These are phyloP conservation scores for Sebastes baramenuke DNA, from an alignment of 2,797 vertebrate genomes.

Conservation along the genomic window DNA sequence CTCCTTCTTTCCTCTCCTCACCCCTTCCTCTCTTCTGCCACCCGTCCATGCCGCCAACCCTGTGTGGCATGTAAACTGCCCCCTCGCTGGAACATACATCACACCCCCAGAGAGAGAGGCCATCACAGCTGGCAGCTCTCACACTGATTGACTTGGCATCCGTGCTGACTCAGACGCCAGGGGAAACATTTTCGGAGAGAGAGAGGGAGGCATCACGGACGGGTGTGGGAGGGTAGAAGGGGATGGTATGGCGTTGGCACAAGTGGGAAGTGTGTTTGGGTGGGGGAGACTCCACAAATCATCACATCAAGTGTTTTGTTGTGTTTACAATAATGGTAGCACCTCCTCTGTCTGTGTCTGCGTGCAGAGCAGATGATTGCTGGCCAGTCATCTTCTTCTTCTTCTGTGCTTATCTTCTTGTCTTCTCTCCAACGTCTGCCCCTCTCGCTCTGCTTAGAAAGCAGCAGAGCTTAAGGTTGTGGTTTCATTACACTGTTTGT, in stretches of 20 bases:
- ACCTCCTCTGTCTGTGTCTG: constrained; percentile 19
- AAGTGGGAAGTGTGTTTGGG: constrained; percentile 43
- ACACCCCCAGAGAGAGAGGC: constrained; percentile 56
- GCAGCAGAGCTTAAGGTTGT: constrained; percentile 52
- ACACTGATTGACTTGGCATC: constrained; percentile 84
- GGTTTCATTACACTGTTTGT: constrained; percentile 70
- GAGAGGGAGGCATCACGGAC: constrained; percentile 14
- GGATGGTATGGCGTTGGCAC: constrained; percentile 55
- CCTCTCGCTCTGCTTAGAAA: constrained; percentile 30
- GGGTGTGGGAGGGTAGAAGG: constrained; percentile 37
- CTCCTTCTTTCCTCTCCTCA: constrained; percentile 29
- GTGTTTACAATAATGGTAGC: constrained; percentile 43
- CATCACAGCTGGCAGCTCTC: constrained; percentile 81
- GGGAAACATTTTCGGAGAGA: constrained; percentile 68
- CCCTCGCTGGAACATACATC: constrained; percentile 75
- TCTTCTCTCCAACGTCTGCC: constrained; percentile 1
- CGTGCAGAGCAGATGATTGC: constrained; percentile 3
- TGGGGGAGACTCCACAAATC: constrained; percentile 56
- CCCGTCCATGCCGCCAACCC: constrained; percentile 40
- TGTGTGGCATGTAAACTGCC: constrained; percentile 63
- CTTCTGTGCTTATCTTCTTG: constrained; percentile 7
- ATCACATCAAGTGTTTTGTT: constrained; percentile 56
- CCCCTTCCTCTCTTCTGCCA: constrained; percentile 49
- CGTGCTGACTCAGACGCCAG: constrained; percentile 66
- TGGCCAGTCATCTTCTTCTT: neutral